Conservation (phyloP, 2,113 vertebrate species). For the Stegostoma tigrinum region DNA sequence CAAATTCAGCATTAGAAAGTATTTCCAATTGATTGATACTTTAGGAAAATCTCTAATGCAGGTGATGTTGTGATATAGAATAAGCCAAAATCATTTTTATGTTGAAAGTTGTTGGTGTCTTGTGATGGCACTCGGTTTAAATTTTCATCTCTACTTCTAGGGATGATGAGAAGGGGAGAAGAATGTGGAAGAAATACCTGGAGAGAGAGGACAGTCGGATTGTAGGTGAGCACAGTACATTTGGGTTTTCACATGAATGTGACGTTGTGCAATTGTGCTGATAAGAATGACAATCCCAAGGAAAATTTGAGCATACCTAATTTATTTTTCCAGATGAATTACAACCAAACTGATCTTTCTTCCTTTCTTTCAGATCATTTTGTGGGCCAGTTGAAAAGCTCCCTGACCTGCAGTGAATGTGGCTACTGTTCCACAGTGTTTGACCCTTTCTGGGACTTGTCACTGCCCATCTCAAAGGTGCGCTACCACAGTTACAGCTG, state of each 20-base stretch:
- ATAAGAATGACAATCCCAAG: background rate
- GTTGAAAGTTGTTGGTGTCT: background rate
- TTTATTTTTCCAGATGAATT: background rate
- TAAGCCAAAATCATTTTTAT: too few relatives aligned
- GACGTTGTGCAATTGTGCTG: too few relatives aligned
- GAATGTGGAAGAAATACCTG: constrained; percentile 89
- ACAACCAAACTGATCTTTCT: background rate
- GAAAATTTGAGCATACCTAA: background rate
- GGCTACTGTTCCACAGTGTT: constrained; percentile 88
- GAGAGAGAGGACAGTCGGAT: constrained; percentile 90
- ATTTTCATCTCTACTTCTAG: constrained; percentile 51
- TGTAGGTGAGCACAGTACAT: constrained; percentile 64
- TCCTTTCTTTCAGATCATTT: constrained; percentile 70
- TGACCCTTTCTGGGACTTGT: constrained; percentile 95
- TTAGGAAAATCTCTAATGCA: background rate
- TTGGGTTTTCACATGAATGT: background rate
- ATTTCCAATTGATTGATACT: background rate
- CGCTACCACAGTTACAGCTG: accelerated
- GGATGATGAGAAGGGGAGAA: constrained; percentile 80
- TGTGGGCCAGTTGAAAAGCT: constrained; percentile 92
- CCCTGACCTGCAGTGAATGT: constrained; percentile 80
- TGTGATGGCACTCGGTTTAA: background rate
- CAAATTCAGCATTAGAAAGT: background rate
- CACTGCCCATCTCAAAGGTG: constrained; percentile 87
- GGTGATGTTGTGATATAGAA: background rate